Evolutionary conservation across 2,888 invertebrate species (phyloP).

Genomic region (Rhamphomyia laevipes): DNA sequence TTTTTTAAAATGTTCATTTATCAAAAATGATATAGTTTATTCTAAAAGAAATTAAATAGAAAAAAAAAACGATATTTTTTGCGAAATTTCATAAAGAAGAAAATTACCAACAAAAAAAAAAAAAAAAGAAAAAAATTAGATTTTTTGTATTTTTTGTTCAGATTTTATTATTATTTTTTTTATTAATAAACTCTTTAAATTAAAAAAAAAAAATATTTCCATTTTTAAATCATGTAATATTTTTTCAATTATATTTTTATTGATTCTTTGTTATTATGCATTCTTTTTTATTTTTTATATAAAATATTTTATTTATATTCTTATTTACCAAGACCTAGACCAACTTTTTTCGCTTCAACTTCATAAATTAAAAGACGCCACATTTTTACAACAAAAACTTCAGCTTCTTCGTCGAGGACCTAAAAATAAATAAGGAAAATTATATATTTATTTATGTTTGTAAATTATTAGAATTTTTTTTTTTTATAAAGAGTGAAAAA

Average conservation of each 20-base stretch:
- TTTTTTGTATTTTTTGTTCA: not conserved
- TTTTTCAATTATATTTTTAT: not conserved
- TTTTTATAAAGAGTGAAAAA: too few species aligned
- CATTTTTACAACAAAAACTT: constrained; percentile 99
- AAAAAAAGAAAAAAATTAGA: too few species aligned
- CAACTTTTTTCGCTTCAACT: constrained; percentile 95
- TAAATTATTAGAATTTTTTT: too few species aligned
- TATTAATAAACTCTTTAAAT: not conserved
- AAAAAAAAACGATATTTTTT: too few species aligned
- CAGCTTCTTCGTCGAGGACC: constrained; percentile 99
- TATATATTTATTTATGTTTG: too few species aligned
- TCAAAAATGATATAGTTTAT: too few species aligned
- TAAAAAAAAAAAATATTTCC: not conserved
- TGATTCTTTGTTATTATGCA: not conserved
- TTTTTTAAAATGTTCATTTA: too few species aligned
- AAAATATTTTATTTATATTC: not conserved
- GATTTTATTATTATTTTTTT: not conserved
- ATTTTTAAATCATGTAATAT: not conserved
- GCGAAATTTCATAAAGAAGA: too few species aligned
- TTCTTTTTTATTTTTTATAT: not conserved
- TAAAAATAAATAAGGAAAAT: constrained; percentile 39
- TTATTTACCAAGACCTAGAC: constrained; percentile 45
- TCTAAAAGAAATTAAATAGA: too few species aligned
- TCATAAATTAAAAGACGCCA: constrained; percentile 99
- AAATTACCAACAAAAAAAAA: too few species aligned